Percentiles rank a stretch among this genome's conserved stretches.
phyloP scores from a whole-genome alignment of 2,888 invertebrate genomes.

The Acrobeloides nanus region DNA sequence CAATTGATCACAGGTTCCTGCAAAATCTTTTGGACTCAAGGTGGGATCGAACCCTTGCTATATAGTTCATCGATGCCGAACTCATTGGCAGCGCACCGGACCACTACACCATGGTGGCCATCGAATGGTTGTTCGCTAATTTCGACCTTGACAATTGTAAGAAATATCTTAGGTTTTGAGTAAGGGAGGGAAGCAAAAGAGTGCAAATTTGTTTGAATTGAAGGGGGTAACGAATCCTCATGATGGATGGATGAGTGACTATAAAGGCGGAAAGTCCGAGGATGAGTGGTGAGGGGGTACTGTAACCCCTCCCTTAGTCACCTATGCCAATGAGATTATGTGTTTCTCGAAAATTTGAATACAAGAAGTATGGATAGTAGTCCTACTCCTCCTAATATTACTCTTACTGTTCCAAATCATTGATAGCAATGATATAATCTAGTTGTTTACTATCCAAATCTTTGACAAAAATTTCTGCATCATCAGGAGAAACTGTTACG shows the following conservation, averaged over 20 bases:
- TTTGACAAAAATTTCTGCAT: slow-evolving; percentile 37
- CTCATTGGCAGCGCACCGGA: no score
- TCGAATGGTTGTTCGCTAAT: no score
- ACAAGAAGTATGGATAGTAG: not conserved
- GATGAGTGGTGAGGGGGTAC: no score
- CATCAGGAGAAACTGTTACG: slow-evolving; percentile 38
- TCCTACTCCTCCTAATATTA: slow-evolving; percentile 1
- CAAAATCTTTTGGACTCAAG: no score
- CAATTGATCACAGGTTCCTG: no score
- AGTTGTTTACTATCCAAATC: slow-evolving; percentile 39
- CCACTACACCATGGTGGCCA: no score
- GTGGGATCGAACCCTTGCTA: no score
- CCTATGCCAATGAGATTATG: not conserved
- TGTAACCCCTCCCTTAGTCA: not conserved
- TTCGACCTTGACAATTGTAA: slow-evolving; percentile 6
- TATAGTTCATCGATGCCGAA: no score
- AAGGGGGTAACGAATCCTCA: no score
- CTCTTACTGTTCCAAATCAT: slow-evolving; percentile 47
- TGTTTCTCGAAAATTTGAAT: not conserved
- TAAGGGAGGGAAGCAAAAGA: not conserved
- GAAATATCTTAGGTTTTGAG: slow-evolving; percentile 1
- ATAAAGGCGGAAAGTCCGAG: no score
- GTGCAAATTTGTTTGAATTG: slow-evolving; percentile 1
- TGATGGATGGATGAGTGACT: no score
- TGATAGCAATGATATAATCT: slow-evolving; percentile 45